Evolutionary conservation across 2,888 invertebrate genomes (phyloP).

Genomic region (Balanococcus diminutus): DNA sequence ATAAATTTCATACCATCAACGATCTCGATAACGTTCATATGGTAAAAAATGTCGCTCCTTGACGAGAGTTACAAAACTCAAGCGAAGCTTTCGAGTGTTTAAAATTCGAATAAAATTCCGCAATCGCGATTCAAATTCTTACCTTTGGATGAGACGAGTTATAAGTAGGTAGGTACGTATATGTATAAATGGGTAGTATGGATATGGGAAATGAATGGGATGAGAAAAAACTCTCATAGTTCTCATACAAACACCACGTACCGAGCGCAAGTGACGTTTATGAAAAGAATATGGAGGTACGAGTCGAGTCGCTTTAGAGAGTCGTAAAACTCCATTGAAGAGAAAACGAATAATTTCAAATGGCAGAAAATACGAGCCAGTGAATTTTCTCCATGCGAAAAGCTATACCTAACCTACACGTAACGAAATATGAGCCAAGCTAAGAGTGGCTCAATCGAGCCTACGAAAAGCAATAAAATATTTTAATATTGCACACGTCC

Average conservation of each 20-base stretch:
- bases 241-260: conserved; percentile 4
- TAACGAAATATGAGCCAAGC: conserved; percentile 26
- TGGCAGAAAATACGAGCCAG: conserved; percentile 33
- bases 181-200: too few relatives aligned
- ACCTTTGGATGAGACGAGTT: not conserved
- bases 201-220: not conserved
- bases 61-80: not conserved
- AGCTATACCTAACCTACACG: not conserved
- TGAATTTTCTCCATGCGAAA: conserved; percentile 27
- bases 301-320: not conserved
- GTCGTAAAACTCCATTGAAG: conserved; percentile 35
- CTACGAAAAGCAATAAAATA: conserved; percentile 32
- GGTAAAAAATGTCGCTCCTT: not conserved
- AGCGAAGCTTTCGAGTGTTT: conserved; percentile 3
- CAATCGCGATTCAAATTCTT: conserved; percentile 11
- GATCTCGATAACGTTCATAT: not conserved
- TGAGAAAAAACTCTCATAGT: not conserved
- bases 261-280: conserved; percentile 13
- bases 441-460: conserved; percentile 13
- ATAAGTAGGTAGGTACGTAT: not conserved
- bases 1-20: not conserved
- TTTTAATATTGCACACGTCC: conserved; percentile 19
- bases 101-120: conserved; percentile 4
- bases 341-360: conserved; percentile 22
- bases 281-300: conserved; percentile 34